Conservation (phyloP, 2,888 invertebrate species). For the Callinectes sapidus region DNA sequence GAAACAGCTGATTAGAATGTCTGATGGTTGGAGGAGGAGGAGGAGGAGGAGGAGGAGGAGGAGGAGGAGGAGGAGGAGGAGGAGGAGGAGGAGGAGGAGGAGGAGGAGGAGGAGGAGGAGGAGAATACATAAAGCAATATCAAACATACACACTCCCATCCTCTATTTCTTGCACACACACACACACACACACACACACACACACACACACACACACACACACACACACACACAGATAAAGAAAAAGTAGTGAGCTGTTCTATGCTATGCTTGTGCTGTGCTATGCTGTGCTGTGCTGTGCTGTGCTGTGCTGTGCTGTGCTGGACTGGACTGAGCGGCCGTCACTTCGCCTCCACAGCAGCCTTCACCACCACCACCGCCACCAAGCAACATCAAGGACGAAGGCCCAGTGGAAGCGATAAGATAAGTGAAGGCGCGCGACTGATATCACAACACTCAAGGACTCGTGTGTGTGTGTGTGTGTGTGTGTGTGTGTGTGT, state of each 20-base stretch:
- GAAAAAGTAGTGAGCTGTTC: too few species aligned
- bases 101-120: too few species aligned
- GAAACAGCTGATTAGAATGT: too few species aligned
- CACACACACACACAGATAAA: background rate
- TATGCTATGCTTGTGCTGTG: too few species aligned
- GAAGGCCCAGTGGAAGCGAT: background rate
- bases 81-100: too few species aligned
- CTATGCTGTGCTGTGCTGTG: too few species aligned
- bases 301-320: too few species aligned
- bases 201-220: background rate
- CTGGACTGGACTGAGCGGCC: background rate
- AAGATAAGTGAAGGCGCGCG: background rate
- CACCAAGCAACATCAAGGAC: background rate
- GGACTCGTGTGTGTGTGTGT: slow-evolving; percentile 16
- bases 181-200: background rate
- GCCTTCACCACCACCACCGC: background rate
- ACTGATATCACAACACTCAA: background rate
- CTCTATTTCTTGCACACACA: background rate
- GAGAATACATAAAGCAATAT: background rate
- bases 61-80: too few species aligned
- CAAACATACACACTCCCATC: background rate
- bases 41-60: too few species aligned
- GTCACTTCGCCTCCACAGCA: background rate
- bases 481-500: slow-evolving; percentile 25
- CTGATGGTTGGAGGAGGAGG: too few species aligned